phyloP scores from a whole-genome alignment of 2,113 vertebrate species.

The Notothenia rossii region DNA sequence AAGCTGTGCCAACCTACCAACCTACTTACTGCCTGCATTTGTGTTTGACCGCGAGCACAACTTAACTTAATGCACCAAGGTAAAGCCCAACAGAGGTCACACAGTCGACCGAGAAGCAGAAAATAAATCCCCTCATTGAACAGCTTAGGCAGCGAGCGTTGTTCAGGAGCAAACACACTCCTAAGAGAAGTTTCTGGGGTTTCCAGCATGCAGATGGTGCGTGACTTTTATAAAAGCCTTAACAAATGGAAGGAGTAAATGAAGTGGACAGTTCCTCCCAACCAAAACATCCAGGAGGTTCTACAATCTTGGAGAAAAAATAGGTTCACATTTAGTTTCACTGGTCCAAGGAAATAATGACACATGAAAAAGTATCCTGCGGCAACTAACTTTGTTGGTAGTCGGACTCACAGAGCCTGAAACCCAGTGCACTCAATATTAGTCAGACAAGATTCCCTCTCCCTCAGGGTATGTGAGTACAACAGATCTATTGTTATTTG shows the following conservation, averaged over 20 bases:
- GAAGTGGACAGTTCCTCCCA: conserved; percentile 72
- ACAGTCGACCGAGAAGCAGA: neutral
- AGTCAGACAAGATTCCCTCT: conserved; percentile 32
- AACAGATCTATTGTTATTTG: conserved; percentile 33
- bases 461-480: conserved; percentile 20
- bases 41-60: neutral
- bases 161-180: conserved; percentile 30
- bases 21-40: neutral
- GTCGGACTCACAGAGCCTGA: conserved; percentile 35
- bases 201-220: conserved; percentile 70
- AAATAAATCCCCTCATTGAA: conserved; percentile 38
- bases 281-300: conserved; percentile 67
- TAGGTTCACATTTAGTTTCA: conserved; percentile 65
- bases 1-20: neutral
- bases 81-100: conserved; percentile 35
- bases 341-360: conserved; percentile 68
- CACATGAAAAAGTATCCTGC: conserved; percentile 53
- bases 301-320: conserved; percentile 64
- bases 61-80: neutral
- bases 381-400: conserved; percentile 49
- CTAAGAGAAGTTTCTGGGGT: conserved; percentile 51
- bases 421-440: conserved; percentile 28
- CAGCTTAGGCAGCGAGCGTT: conserved; percentile 16
- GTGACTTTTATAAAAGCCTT: conserved; percentile 67
- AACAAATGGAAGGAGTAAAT: conserved; percentile 75